Conservation (phyloP, 2,797 vertebrate species). For the Coracias cyanogaster region DNA sequence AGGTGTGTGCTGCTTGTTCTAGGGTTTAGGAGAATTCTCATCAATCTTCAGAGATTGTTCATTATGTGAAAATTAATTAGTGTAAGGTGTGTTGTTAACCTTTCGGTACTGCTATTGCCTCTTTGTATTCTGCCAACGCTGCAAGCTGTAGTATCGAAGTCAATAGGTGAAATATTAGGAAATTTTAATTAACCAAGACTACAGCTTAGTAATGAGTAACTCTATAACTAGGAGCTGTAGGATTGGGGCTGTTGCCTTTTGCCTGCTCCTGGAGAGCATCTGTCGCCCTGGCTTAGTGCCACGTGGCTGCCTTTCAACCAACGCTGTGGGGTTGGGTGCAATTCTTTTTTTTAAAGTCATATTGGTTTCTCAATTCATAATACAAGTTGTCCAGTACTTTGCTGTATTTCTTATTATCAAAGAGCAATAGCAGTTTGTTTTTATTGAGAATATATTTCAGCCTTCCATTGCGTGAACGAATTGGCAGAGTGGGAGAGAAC, state of each 20-base stretch:
- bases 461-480: background rate
- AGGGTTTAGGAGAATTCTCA: background rate
- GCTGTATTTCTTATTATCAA: background rate
- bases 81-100: background rate
- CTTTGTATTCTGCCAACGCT: background rate
- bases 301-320: background rate
- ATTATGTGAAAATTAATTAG: background rate
- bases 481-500: background rate
- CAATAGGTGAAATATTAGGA: conserved; percentile 37
- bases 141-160: background rate
- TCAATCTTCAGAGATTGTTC: background rate
- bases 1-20: background rate
- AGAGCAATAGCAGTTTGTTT: background rate
- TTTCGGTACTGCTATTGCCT: background rate
- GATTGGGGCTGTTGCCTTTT: background rate
- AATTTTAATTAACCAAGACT: background rate
- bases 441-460: background rate
- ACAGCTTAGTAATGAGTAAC: background rate
- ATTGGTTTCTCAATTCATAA: background rate
- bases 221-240: background rate
- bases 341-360: background rate
- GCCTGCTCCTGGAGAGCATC: background rate
- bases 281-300: background rate
- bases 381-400: background rate
- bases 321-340: background rate